Base-by-base conservation (phyloP, 23 tunicate genomes). In the Botrylloides violaceus region DNA sequence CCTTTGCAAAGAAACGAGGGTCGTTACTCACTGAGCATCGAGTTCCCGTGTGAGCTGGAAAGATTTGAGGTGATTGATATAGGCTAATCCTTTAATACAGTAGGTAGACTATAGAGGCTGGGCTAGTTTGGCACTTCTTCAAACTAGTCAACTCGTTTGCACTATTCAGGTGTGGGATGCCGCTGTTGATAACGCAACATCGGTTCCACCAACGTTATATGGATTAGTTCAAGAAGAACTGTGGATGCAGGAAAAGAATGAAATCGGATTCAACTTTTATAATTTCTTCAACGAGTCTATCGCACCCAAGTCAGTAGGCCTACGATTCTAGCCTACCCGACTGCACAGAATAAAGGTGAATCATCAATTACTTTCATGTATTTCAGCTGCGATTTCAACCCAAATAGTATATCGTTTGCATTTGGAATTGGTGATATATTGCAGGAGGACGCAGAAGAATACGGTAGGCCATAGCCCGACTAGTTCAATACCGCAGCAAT, bases 161-260 rank as follows among this genome's bases (percentile, higher is more conserved):
- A 43, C 15, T 7, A 43, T 28, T 4, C 59, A 68, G 74, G 74
- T 68, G 4, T 68, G 74, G 74, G 74, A 68, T 1, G 74, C 74
- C 12, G 47, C 5, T n/a, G 29, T 68, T 19, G 58, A 68, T 19
- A 68, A 68, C 58, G 18, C 59, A 25, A 37, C 74, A 20, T 35
- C 25, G 0, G 31, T 23, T 37, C 49, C 29, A 37, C 58, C 56
- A 37, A 43, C 49, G 6, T 5, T 37, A 15, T 68, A 36, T 25
- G 47, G 37, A 32, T 36, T 68, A 20, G n/a, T 68, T 34, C 74
- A 68, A 68, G 74, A 68, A n/a, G 74, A 68, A 24, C 21, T 68
- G 9, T 68, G 74, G 74, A 68, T 68, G 74, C 74, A 68, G n/a
- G 47, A 68, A 6, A 68, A 68, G 57, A 68, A 68, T 43, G 74